These are phyloP conservation scores for Syndactyla subalaris DNA, from an alignment of 2,797 vertebrate genomes.

Conservation along the genomic window DNA sequence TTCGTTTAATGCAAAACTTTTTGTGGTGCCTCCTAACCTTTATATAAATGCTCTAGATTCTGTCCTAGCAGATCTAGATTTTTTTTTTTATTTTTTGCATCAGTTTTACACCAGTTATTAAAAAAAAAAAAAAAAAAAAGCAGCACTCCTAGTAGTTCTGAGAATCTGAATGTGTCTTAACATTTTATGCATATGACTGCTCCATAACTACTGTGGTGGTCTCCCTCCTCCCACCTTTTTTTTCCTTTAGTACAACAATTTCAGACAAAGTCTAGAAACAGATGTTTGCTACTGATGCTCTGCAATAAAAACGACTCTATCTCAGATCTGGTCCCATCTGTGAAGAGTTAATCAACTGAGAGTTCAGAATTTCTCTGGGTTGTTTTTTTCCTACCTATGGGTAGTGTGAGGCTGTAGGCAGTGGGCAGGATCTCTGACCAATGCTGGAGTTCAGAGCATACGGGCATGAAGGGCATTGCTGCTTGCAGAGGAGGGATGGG, in stretches of 20 bases:
- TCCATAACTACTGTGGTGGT: neutral
- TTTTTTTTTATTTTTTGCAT: neutral
- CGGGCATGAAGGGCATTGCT: neutral
- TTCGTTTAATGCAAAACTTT: neutral
- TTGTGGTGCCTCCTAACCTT: neutral
- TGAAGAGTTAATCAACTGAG: neutral
- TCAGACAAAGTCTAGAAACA: neutral
- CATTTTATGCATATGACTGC: neutral
- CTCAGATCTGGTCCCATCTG: neutral
- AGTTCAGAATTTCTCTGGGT: neutral
- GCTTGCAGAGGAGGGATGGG: neutral
- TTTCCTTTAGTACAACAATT: neutral
- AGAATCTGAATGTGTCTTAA: neutral
- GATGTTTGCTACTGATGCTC: neutral
- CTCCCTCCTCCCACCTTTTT: neutral
- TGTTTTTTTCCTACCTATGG: neutral
- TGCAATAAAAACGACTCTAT: neutral
- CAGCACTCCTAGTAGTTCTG: neutral
- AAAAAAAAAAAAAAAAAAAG: neutral
- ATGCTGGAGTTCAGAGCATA: neutral
- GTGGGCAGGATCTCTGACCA: neutral
- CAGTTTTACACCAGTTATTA: neutral
- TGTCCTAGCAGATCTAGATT: neutral
- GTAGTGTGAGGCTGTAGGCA: neutral
- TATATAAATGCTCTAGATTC: neutral